Evolutionary conservation across 1,140 invertebrate genomes (phyloP).

Genomic region (Hyphantria cunea): DNA sequence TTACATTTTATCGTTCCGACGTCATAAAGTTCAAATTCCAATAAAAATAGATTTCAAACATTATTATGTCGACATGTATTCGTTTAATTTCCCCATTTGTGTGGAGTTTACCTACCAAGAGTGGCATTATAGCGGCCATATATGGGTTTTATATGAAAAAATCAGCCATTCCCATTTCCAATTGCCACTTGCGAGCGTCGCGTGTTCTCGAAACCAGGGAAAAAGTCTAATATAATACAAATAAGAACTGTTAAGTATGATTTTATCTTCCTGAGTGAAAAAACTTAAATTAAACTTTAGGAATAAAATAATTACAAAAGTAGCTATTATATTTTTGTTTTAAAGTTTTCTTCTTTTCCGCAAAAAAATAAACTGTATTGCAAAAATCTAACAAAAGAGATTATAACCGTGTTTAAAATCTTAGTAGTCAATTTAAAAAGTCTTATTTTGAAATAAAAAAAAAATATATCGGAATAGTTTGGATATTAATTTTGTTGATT

Average conservation of each 20-base stretch:
- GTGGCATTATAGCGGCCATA: slow-evolving; percentile 40
- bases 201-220: slow-evolving; percentile 31
- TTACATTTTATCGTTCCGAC: slow-evolving; percentile 35
- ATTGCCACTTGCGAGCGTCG: slow-evolving; percentile 45
- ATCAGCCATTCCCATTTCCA: slow-evolving; percentile 52
- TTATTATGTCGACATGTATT: slow-evolving; percentile 31
- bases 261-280: slow-evolving; percentile 10
- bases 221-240: slow-evolving; percentile 48
- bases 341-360: too few relatives aligned
- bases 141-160: slow-evolving; percentile 55
- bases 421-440: too few relatives aligned
- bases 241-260: slow-evolving; percentile 40
- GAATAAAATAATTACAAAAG: too few relatives aligned
- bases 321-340: too few relatives aligned
- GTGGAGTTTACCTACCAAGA: slow-evolving; percentile 39
- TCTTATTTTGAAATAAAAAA: too few relatives aligned
- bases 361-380: too few relatives aligned
- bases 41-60: slow-evolving; percentile 40
- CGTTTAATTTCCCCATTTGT: slow-evolving; percentile 47
- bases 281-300: not conserved
- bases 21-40: slow-evolving; percentile 41
- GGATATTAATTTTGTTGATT: too few relatives aligned
- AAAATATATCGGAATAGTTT: too few relatives aligned
- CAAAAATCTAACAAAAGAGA: too few relatives aligned
- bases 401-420: too few relatives aligned